Base-by-base conservation (phyloP, 2,797 vertebrate species). In the Enoplosus armatus region DNA sequence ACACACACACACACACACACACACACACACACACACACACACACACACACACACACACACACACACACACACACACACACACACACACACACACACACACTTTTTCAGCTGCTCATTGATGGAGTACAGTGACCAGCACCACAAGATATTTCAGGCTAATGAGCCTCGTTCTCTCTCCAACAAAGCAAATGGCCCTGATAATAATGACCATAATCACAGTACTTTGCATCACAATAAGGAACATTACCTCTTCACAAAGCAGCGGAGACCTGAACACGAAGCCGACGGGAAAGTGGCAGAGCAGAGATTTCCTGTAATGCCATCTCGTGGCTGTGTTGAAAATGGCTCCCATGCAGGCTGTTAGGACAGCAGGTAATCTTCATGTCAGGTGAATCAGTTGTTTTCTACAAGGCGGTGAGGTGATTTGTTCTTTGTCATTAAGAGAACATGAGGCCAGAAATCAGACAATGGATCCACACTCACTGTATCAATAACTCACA, bases 181-280 rank as follows among this genome's bases (percentile, higher is more conserved):
- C 82, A 89, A 79, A 67, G 37, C 16, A 71, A 83, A 87, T 83
- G 69, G 51, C 74, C 58, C n/a, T n/a, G n/a, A 63, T 65, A 53
- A 77, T 77, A 77, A 85, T 71, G 54, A 59, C 35, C 20, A 35
- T 85, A 87, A 91, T 91, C 79, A 83, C 69, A 66, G 63, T 63
- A 62, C 47, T 88, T 60, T 80, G 68, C 70, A 76, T 85, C 77
- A 80, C 81, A 86, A 75, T 81, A 33, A 58, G 6, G 29, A 31
- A 79, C 31, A 82, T 71, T 71, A 50, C 35, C 54, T 59, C 61
- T 29, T 55, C 67, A 68, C 75, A 72, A 54, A 73, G 72, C 69
- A 75, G 64, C 65, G 9, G 48, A 59, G 75, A 70, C 50, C 61
- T 58, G 53, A 9, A 60, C 73, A 56, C 56, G 47, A 74, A 65